Evolutionary conservation across 2,113 vertebrate genomes (phyloP).

Genomic region (Erinaceus europaeus): DNA sequence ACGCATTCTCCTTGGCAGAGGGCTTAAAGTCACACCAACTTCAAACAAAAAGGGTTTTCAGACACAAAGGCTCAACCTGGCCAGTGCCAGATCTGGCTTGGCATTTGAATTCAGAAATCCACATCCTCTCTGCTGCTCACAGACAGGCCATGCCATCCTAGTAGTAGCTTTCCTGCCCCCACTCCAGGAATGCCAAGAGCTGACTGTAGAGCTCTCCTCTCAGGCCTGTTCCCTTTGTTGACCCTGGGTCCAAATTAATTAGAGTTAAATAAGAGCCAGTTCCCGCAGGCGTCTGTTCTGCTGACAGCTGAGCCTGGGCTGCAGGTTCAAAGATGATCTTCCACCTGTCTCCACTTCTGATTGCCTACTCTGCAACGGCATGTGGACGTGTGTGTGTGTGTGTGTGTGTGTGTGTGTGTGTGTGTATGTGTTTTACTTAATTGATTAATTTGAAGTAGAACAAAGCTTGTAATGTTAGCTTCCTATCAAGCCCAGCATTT

Average conservation of each 20-base stretch:
- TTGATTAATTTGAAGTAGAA: background rate
- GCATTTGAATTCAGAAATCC: constrained; percentile 79
- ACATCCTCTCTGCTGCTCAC: constrained; percentile 74
- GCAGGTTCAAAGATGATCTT: background rate
- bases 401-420: no score
- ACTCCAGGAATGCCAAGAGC: constrained; percentile 58
- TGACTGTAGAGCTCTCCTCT: background rate
- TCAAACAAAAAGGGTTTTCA: constrained; percentile 83
- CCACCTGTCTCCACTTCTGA: background rate
- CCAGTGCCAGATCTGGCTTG: constrained; percentile 80
- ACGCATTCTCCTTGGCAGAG: constrained; percentile 81
- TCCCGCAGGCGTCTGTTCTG: background rate
- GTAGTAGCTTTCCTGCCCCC: constrained; percentile 71
- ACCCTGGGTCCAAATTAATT: constrained; percentile 15
- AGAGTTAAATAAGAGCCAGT: constrained; percentile 3
- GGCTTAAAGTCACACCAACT: constrained; percentile 80
- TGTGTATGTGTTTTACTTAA: background rate
- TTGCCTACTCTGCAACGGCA: background rate
- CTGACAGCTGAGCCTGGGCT: background rate
- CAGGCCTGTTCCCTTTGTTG: background rate
- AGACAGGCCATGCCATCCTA: constrained; percentile 50
- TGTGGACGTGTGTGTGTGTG: background rate
- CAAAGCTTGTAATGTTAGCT: background rate
- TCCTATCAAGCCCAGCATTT: background rate
- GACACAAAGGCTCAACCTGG: constrained; percentile 81